Base-by-base conservation (phyloP, 2,888 invertebrate genomes). In the Leptura quadrifasciata region DNA sequence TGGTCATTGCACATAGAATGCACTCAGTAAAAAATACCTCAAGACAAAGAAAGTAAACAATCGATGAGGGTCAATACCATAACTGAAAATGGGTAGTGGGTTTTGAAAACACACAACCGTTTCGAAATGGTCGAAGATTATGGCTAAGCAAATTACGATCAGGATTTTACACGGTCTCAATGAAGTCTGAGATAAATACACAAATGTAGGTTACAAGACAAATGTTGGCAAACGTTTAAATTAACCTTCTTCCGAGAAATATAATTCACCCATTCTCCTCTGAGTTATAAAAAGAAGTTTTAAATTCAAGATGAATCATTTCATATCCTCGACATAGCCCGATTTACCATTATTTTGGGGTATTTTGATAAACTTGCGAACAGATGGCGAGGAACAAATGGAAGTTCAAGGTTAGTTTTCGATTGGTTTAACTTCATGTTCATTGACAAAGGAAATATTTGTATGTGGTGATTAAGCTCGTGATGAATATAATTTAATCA, bases 141-240 rank as follows among this genome's bases (percentile, higher is more conserved):
- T 20, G 21, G 39, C 20, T 55, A 2, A 20, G 18, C 39, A 57
- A 12, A 57, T 10, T n/a, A 24, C 67, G 54, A 54, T 54, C 52
- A 21, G 12, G 52, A 57, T 68, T 55, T 27, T n/a, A 54, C 18
- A 27, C 24, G 54, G 67, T 31, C 55, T 8, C 31, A 17, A 52
- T 18, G 15, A 52, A 27, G 10, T 15, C 17, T 15, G 18, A 39
- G 47, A 21, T 27, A 65, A 75, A 64, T 55, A 47, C 15, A 47
- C n/a, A 47, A 72, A 79, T 77, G 77, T 80, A 77, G 80, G 80
- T 79, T 80, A 80, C 63, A 64, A 18, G 58, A 60, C 77, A 73
- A 77, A 80, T 78, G 77, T 73, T 77, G 35, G 76, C 73, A 73
- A 73, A 75, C 74, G 73, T 68, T 63, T 63, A 64, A 79, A 79